A percentile compares a stretch with the other conserved stretches of the same genome.
These are phyloP conservation scores for Meganola albula DNA, from an alignment of 2,888 invertebrate genomes.

Conservation along the genomic window DNA sequence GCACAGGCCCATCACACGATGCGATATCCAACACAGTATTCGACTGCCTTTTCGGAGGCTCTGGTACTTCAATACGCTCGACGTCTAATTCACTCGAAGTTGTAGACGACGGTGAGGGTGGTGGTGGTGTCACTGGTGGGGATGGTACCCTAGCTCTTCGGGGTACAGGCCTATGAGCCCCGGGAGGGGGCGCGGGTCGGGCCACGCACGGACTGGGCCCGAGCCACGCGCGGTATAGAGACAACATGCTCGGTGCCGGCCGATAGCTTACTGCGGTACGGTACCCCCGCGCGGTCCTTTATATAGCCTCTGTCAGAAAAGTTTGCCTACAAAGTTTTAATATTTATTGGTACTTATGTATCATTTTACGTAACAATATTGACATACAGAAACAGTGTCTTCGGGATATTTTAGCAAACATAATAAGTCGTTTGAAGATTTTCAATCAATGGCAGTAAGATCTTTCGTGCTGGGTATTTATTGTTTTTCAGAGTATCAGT, in stretches of 20 bases:
- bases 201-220: constrained; percentile 69
- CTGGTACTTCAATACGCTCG: constrained; percentile 53
- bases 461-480: no score
- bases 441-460: no score
- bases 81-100: constrained; percentile 69
- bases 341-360: no score
- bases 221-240: constrained; percentile 73
- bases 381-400: no score
- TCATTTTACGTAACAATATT: no score
- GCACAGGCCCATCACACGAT: constrained; percentile 93
- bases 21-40: constrained; percentile 89
- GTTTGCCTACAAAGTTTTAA: no score
- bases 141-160: constrained; percentile 55
- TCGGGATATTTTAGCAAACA: no score
- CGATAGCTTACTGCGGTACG: constrained; percentile 37
- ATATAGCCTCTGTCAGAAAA: constrained; percentile 36
- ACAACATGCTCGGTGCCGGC: constrained; percentile 56
- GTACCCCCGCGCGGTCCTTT: constrained; percentile 28
- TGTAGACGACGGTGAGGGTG: constrained; percentile 58
- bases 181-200: constrained; percentile 65
- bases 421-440: no score
- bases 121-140: constrained; percentile 49
- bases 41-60: constrained; percentile 36
- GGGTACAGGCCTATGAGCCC: constrained; percentile 68
- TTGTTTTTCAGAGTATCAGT: no score